These are phyloP conservation scores for Oryzias sinensis DNA, from an alignment of 2,797 vertebrate genomes.

Conservation along the genomic window DNA sequence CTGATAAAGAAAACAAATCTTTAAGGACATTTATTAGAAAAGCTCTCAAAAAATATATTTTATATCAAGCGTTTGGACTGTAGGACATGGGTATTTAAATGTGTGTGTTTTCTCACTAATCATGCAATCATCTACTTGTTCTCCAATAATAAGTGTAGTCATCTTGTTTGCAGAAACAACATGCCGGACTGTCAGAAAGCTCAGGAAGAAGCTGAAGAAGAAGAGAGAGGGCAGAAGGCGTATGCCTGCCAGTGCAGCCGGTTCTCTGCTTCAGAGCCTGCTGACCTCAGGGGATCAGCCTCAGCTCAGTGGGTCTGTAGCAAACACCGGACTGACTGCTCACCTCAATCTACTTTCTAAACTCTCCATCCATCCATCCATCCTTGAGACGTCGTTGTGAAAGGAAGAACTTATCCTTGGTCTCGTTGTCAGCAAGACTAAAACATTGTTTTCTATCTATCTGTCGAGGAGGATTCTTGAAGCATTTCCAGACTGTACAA, in stretches of 20 bases:
- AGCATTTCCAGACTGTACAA: no score
- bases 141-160: background rate
- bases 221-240: constrained; percentile 82
- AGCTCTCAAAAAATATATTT: no score
- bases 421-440: background rate
- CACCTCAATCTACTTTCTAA: background rate
- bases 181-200: constrained; percentile 87
- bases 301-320: constrained; percentile 94
- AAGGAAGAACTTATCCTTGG: background rate
- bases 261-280: constrained; percentile 76
- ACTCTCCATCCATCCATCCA: background rate
- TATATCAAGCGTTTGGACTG: no score
- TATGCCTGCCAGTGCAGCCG: constrained; percentile 97
- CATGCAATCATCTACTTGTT: background rate
- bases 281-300: constrained; percentile 75
- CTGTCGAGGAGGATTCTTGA: no score
- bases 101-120: background rate
- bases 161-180: constrained; percentile 83
- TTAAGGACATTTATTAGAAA: no score
- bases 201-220: constrained; percentile 80
- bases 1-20: no score
- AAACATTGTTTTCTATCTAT: no score
- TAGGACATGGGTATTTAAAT: background rate
- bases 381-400: background rate
- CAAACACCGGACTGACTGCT: constrained; percentile 78